phyloP scores from a whole-genome alignment of 2,113 vertebrate genomes.

The Dipodomys ordii region DNA sequence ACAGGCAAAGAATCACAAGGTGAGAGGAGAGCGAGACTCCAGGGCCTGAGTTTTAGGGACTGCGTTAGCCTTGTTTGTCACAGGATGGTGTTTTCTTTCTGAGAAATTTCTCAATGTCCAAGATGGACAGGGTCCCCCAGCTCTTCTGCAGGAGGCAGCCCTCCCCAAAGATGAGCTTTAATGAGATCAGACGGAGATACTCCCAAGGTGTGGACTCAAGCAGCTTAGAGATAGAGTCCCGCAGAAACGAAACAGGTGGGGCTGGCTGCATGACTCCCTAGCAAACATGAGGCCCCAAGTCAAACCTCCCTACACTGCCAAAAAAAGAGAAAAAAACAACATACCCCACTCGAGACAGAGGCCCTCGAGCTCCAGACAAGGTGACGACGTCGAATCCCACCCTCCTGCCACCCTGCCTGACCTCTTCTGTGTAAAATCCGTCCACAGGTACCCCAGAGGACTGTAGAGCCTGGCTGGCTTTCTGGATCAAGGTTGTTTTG shows the following conservation, averaged over 20 bases:
- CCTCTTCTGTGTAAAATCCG: slow-evolving; percentile 98
- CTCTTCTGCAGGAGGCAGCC: too few relatives aligned
- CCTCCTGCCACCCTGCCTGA: slow-evolving; percentile 92
- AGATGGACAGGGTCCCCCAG: not conserved
- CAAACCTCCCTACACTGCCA: too few relatives aligned
- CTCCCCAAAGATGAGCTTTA: not conserved
- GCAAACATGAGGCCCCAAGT: too few relatives aligned
- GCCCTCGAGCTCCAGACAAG: slow-evolving; percentile 90
- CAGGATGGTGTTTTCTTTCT: not conserved
- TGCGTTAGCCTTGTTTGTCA: not conserved
- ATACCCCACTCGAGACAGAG: slow-evolving; percentile 95
- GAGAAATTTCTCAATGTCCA: not conserved
- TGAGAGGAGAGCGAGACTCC: not conserved
- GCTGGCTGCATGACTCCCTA: too few relatives aligned
- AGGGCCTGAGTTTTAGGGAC: too few relatives aligned
- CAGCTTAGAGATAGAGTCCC: not conserved
- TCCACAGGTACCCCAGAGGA: slow-evolving; percentile 88
- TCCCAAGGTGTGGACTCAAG: not conserved
- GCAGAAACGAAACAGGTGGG: not conserved
- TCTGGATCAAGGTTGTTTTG: slow-evolving; percentile 96
- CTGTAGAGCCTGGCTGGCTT: slow-evolving; percentile 89
- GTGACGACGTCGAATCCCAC: slow-evolving; percentile 98
- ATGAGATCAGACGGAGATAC: not conserved
- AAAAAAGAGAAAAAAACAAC: not conserved
- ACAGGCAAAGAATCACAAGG: not conserved